Conservation (phyloP, 2,113 vertebrate genomes). For the Cinclus mexicanus region DNA sequence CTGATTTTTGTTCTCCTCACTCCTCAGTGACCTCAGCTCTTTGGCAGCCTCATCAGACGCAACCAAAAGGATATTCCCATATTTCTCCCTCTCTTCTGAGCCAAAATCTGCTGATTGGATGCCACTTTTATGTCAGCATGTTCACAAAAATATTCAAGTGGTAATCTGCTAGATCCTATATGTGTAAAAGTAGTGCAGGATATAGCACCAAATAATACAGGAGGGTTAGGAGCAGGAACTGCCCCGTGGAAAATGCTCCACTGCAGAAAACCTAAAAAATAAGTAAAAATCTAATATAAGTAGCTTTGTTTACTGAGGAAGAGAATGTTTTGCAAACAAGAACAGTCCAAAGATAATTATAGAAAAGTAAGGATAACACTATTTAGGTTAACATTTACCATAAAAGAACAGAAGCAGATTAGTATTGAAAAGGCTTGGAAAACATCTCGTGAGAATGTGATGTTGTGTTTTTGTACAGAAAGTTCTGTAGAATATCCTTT, state of each 20-base stretch:
- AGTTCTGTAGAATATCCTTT: background rate
- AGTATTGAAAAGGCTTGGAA: background rate
- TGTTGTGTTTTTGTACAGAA: background rate
- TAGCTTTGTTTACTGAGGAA: background rate
- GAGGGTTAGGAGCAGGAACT: background rate
- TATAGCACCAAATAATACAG: accelerated
- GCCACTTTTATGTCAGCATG: background rate
- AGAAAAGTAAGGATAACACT: background rate
- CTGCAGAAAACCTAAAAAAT: background rate
- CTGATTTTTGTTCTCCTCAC: background rate
- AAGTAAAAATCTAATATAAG: background rate
- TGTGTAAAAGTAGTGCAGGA: background rate
- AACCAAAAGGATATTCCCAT: background rate
- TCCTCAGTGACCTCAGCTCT: background rate
- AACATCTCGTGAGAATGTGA: background rate
- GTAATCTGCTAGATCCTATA: background rate
- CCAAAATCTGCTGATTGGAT: background rate
- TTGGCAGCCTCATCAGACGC: background rate
- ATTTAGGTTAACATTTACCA: background rate
- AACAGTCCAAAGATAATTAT: background rate
- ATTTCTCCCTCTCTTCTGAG: background rate
- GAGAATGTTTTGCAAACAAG: background rate
- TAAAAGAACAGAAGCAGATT: background rate
- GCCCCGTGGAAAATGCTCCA: background rate
- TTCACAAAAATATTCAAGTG: background rate